Base-by-base conservation (phyloP, 2,797 vertebrate species). In the Leptatherina wallacei region DNA sequence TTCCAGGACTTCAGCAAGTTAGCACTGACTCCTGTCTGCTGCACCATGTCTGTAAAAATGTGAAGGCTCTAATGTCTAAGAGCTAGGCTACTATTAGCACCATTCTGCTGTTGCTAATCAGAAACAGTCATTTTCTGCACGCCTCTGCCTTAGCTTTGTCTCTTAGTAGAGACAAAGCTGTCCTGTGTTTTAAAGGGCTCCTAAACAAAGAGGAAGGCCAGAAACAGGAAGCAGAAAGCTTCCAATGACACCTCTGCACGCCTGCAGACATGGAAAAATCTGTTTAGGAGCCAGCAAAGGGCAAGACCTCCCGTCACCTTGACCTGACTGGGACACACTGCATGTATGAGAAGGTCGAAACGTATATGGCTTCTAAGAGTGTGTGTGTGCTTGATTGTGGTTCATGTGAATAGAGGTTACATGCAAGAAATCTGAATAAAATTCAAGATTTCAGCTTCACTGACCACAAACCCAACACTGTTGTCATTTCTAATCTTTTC, bases 121-220 rank as follows among this genome's bases (percentile, higher is more conserved):
- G 92, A 95, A 96, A 52, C 95, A 97, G 81, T 69, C 60, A 56
- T 88, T 92, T 93, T 92, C 81, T 91, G 86, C 65, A 77, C 20
- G 52, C 77, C 90, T 93, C 93, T 78, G 51, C 89, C 70, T 88
- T 49, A 13, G 74, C n/a, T n/a, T n/a, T n/a, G n/a, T n/a, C n/a
- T n/a, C 89, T 89, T 63, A 56, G 81, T 87, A 91, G 91, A 94
- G 95, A 97, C 94, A 97, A 95, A 94, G 95, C 92, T 75, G 88
- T 84, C 91, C 66, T 93, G 92, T 96, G 91, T 96, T 93, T 86
- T 78, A 87, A 91, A 88, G 62, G 58, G 64, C 78, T 83, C 69
- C 83, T 69, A 82, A 87, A 93, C 85, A 89, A 88, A 88, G 80
- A 88, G 81, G 81, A 92, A 93, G 82, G 82, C 77, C 87, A 91